phyloP scores from a whole-genome alignment of 2,113 vertebrate genomes.

The Colossoma macropomum region DNA sequence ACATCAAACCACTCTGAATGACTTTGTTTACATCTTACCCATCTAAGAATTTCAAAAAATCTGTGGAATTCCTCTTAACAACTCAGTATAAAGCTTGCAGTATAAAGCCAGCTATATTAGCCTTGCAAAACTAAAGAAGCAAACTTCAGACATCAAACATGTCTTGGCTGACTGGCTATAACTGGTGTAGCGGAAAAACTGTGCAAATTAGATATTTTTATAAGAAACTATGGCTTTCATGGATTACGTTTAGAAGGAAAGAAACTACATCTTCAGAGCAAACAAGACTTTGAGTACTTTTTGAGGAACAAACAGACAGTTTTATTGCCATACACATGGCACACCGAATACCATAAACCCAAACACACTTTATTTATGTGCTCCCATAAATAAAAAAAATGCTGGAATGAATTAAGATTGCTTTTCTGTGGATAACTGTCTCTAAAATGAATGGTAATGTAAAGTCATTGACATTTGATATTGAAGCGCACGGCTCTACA shows the following conservation, averaged over 20 bases:
- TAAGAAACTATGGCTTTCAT: no score
- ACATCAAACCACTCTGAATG: no score
- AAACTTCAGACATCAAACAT: no score
- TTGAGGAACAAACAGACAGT: slow-evolving; percentile 8
- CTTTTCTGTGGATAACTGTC: slow-evolving; percentile 21
- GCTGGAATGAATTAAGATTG: slow-evolving; percentile 2
- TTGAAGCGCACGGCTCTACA: slow-evolving; percentile 11
- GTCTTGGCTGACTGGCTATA: no score
- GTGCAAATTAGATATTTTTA: no score
- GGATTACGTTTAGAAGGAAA: neutral
- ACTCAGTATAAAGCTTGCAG: no score
- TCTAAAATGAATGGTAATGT: slow-evolving; percentile 37
- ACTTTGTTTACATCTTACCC: no score
- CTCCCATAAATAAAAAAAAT: slow-evolving; percentile 14
- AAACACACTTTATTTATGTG: slow-evolving; percentile 25
- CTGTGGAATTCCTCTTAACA: no score
- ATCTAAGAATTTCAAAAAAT: no score
- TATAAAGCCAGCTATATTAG: no score
- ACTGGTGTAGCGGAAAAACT: no score
- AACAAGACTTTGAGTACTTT: neutral
- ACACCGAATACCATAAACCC: neutral
- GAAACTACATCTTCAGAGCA: neutral
- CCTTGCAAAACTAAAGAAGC: no score
- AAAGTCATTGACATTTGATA: slow-evolving; percentile 48
- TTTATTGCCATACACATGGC: neutral